A percentile compares a stretch with the other conserved stretches of the same genome.
Evolutionary conservation across 2,797 vertebrate genomes (phyloP).

Genomic region (Allobates femoralis): DNA sequence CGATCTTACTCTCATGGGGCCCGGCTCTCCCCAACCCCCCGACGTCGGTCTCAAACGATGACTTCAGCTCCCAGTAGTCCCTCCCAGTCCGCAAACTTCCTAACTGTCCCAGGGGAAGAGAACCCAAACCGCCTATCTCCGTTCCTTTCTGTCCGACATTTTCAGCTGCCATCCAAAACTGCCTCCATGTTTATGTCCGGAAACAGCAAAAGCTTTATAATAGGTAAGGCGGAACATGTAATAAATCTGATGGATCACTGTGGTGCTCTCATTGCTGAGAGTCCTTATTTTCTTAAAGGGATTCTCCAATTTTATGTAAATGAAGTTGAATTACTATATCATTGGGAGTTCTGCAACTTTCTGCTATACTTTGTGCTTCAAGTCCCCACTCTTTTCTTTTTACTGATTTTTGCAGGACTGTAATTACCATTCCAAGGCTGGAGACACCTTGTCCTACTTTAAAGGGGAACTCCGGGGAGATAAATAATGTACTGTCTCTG

Average conservation of each 20-base stretch:
- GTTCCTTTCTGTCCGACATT: constrained; percentile 71
- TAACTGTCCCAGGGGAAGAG: constrained; percentile 70
- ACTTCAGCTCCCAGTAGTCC: constrained; percentile 37
- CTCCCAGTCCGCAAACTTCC: constrained; percentile 63
- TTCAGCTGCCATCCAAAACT: constrained; percentile 72
- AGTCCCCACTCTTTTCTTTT: no score
- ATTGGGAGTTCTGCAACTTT: no score
- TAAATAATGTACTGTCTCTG: no score
- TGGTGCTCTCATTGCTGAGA: neutral
- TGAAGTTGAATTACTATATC: no score
- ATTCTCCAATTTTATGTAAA: neutral
- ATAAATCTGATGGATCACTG: neutral
- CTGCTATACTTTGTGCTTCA: no score
- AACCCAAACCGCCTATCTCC: constrained; percentile 68
- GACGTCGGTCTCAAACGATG: constrained; percentile 54
- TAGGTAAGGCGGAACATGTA: constrained; percentile 73
- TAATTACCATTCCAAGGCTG: no score
- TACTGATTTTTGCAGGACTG: no score
- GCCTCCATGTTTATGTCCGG: constrained; percentile 84
- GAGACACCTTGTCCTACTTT: no score
- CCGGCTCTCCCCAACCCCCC: constrained; percentile 58
- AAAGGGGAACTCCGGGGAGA: no score
- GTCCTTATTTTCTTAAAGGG: neutral
- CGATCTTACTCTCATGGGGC: constrained; percentile 66
- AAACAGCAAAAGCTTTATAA: constrained; percentile 74